phyloP scores from a whole-genome alignment of 2,888 invertebrate species.

The Muschampia plurimacula region DNA sequence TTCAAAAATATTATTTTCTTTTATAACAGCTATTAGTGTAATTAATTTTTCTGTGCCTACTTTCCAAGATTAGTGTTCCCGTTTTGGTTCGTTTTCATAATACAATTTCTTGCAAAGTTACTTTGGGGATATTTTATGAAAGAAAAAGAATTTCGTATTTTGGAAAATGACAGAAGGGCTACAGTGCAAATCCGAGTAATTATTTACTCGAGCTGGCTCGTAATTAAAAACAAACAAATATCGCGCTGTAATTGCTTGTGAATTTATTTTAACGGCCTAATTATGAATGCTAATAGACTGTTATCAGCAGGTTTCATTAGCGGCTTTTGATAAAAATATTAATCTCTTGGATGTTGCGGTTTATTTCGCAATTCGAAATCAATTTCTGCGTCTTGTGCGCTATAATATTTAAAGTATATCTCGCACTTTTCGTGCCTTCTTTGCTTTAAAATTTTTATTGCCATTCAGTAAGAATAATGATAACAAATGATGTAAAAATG shows the following conservation, averaged over 20 bases:
- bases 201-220: conserved; percentile 48
- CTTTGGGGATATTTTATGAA: conserved; percentile 14
- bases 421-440: no score
- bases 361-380: no score
- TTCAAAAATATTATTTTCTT: conserved; percentile 1
- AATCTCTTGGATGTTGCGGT: not conserved
- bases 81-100: not conserved
- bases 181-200: conserved; percentile 42
- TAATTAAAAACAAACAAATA: conserved; percentile 66
- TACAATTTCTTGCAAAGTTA: not conserved
- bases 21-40: conserved; percentile 2
- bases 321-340: conserved; percentile 20
- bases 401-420: no score
- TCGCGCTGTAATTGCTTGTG: conserved; percentile 50
- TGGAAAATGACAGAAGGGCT: conserved; percentile 29
- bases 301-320: conserved; percentile 31
- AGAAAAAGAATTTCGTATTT: conserved; percentile 22
- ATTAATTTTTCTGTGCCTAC: conserved; percentile 22
- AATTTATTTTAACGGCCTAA: conserved; percentile 49
- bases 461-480: not conserved
- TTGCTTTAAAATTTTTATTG: no score
- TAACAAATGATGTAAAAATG: no score
- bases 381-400: not conserved
- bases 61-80: conserved; percentile 15
- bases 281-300: conserved; percentile 47